Conservation (phyloP, 2,888 invertebrate species). For the Drosophila planitibia region DNA sequence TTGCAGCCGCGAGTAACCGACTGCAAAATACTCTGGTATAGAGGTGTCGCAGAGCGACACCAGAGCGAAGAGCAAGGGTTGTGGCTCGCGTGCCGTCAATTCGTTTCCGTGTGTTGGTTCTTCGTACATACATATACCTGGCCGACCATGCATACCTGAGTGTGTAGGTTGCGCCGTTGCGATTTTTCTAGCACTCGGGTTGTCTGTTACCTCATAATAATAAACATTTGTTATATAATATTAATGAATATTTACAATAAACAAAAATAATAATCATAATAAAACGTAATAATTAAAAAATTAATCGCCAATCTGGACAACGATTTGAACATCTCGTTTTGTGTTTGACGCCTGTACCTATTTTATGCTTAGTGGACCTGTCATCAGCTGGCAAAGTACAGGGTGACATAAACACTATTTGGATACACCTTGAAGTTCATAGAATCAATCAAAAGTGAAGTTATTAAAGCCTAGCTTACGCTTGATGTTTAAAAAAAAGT, state of each 20-base stretch:
- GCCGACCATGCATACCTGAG: not conserved
- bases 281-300: not conserved
- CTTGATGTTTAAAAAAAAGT: not conserved
- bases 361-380: not conserved
- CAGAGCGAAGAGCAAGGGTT: not conserved
- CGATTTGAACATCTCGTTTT: not conserved
- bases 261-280: not conserved
- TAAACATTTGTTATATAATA: not conserved
- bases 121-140: not conserved
- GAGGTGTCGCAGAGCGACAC: not conserved
- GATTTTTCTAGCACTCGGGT: not conserved
- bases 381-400: not conserved
- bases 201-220: not conserved
- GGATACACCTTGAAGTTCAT: not conserved
- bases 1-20: not conserved
- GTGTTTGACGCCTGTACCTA: not conserved
- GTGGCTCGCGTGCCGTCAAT: not conserved
- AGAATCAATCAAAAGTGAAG: not conserved
- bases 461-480: not conserved
- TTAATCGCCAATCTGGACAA: not conserved
- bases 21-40: not conserved
- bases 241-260: not conserved
- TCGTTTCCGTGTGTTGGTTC: not conserved
- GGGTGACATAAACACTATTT: not conserved
- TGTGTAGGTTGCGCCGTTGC: not conserved